These are phyloP conservation scores for Hylaea fasciaria DNA, from an alignment of 2,888 invertebrate genomes.

Conservation along the genomic window DNA sequence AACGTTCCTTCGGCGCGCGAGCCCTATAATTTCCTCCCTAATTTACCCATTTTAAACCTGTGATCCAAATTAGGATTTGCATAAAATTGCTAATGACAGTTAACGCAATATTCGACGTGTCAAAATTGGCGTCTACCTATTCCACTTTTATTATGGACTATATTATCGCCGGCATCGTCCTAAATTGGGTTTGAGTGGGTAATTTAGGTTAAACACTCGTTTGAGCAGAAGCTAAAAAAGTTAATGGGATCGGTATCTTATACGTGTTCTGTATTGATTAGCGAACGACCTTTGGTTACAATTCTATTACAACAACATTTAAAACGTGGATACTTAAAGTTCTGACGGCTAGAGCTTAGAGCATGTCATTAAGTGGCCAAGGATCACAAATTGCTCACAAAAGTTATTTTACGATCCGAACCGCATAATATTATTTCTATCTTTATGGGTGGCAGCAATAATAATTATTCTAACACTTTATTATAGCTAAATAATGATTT, in stretches of 20 bases:
- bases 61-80: slow-evolving; percentile 79
- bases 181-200: slow-evolving; percentile 58
- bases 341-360: slow-evolving; percentile 7
- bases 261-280: slow-evolving; percentile 45
- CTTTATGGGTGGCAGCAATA: slow-evolving; percentile 68
- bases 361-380: slow-evolving; percentile 30
- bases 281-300: slow-evolving; percentile 12
- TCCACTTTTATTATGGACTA: slow-evolving; percentile 60
- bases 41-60: slow-evolving; percentile 74
- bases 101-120: slow-evolving; percentile 73
- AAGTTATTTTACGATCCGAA: slow-evolving; percentile 32
- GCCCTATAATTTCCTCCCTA: slow-evolving; percentile 78
- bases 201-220: slow-evolving; percentile 59
- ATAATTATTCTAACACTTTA: slow-evolving; percentile 79
- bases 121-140: slow-evolving; percentile 70
- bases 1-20: slow-evolving; percentile 69
- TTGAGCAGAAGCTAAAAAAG: slow-evolving; percentile 60
- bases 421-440: slow-evolving; percentile 27
- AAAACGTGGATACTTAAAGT: slow-evolving; percentile 11
- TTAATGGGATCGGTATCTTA: slow-evolving; percentile 54
- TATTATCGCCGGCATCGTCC: slow-evolving; percentile 62
- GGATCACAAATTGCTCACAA: slow-evolving; percentile 40
- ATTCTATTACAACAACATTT: slow-evolving; percentile 20
- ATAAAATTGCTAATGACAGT: slow-evolving; percentile 80
- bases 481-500: slow-evolving; percentile 80